A percentile compares a stretch with the other conserved stretches of the same genome.
Evolutionary conservation across 2,113 vertebrate species (phyloP).

Genomic region (Corythornis cristatus): DNA sequence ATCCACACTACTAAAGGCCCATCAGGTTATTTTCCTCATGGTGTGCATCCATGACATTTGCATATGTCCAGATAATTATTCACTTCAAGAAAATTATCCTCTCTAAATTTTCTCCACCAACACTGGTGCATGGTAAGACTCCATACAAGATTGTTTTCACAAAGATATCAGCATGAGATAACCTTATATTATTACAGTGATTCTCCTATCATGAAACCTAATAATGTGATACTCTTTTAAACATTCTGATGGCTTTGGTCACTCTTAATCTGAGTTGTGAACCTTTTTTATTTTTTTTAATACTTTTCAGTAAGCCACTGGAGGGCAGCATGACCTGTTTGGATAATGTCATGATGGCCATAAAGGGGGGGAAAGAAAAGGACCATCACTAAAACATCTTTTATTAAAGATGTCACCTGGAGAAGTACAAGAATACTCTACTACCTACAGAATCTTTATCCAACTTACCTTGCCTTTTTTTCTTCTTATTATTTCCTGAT

Average conservation of each 20-base stretch:
- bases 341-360: neutral
- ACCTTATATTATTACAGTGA: neutral
- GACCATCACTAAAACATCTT: neutral
- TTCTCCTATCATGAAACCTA: neutral
- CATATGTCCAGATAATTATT: neutral
- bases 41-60: neutral
- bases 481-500: neutral
- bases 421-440: neutral
- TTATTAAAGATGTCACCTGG: neutral
- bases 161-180: neutral
- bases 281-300: neutral
- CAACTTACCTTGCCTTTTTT: neutral
- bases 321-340: constrained; percentile 58
- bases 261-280: neutral
- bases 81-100: neutral
- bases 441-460: neutral
- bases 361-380: neutral
- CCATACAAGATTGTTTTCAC: neutral
- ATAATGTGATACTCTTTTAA: neutral
- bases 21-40: neutral
- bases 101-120: neutral
- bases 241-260: neutral
- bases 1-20: neutral
- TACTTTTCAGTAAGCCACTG: constrained; percentile 14
- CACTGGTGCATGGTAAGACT: neutral